phyloP scores from a whole-genome alignment of 2,797 vertebrate species.

The Sciurus carolinensis region DNA sequence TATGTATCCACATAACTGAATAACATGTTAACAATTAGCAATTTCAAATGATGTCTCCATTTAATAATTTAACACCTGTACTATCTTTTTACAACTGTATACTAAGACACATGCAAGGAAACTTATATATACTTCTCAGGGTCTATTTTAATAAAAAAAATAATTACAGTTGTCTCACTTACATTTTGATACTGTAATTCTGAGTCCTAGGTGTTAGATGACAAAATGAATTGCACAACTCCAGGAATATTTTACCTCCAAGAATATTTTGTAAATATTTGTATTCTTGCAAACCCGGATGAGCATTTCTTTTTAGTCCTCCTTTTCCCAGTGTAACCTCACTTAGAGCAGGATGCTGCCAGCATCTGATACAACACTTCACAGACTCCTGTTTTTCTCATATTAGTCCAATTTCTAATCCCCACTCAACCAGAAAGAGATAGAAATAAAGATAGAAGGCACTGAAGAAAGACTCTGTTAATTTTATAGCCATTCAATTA shows the following conservation, averaged over 20 bases:
- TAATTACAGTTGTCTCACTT: background rate
- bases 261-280: constrained; percentile 2
- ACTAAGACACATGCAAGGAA: background rate
- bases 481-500: constrained; percentile 77
- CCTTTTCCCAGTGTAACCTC: constrained; percentile 60
- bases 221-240: background rate
- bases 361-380: constrained; percentile 80
- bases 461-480: constrained; percentile 75
- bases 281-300: background rate
- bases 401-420: constrained; percentile 82
- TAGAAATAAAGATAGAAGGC: constrained; percentile 70
- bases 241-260: background rate
- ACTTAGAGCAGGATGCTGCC: constrained; percentile 65
- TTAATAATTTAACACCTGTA: constrained; percentile 8
- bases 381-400: constrained; percentile 82
- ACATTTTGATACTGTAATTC: background rate
- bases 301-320: constrained; percentile 20
- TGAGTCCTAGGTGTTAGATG: background rate
- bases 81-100: background rate
- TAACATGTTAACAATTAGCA: background rate
- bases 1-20: constrained; percentile 31
- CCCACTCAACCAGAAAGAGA: constrained; percentile 79
- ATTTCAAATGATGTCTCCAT: background rate
- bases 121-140: background rate
- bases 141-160: background rate